Base-by-base conservation (phyloP, 2,113 vertebrate genomes). In the Mola mola region DNA sequence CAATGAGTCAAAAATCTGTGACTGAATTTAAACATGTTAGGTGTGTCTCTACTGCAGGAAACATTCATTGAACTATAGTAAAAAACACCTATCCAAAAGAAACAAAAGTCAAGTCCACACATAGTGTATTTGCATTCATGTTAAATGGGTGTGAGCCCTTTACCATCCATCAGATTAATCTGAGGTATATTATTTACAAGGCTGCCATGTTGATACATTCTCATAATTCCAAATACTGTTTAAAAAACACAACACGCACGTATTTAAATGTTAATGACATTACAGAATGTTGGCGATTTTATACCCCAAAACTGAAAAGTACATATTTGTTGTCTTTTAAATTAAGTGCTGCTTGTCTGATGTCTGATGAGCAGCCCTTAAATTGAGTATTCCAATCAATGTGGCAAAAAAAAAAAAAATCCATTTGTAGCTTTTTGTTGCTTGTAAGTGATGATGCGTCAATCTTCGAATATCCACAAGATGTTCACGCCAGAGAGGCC, bases 401-500 rank as follows among this genome's bases (percentile, higher is more conserved):
- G 42, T 16, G 12, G 12, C 37, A 15, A 44, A 5, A 9, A 19
- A 8, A 5, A 8, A 7, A 19, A 8, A 36, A 6, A 20, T 49
- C 58, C 53, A 58, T 24, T 31, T 24, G 40, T 2, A 38, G 59
- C 0, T 42, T 29, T 44, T 43, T 28, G 19, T 47, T 26, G 21
- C 9, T 36, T 33, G 21, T 29, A 24, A 69, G 72, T n/a, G 7
- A 40, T 2, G 15, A 58, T 0, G 0, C 31, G 17, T 92, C 73
- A 92, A 33, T 90, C 79, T 46, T 91, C 95, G 53, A 96, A 98
- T 80, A 99, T 97, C 96, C 97, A 98, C 33, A 98, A 85, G 42
- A 98, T 86, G 44, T 98, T 98, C 69, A 99, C 95, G 49, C 97
- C 96, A 0, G 97, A 99, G 0, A 98, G 87, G 1, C 96, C 96